These are phyloP conservation scores for Heliocidaris tuberculata DNA, from an alignment of 35 echinoderm and acorn worm species.

Conservation along the genomic window DNA sequence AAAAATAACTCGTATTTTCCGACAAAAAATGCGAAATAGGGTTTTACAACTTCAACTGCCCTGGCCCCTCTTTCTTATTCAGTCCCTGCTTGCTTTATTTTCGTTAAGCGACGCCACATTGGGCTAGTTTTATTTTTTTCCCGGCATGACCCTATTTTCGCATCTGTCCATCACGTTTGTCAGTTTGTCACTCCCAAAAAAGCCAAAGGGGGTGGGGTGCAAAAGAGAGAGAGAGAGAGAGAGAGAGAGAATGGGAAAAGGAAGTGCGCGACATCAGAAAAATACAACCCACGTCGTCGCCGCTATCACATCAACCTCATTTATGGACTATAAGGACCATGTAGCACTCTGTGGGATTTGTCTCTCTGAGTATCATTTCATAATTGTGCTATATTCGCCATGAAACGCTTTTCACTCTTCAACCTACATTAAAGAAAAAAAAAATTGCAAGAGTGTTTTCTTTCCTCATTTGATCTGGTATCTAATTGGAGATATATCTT, in stretches of 20 bases:
- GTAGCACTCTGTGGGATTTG: background rate
- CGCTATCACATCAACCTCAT: background rate
- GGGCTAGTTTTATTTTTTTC: background rate
- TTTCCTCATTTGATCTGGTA: background rate
- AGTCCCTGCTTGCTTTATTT: no score
- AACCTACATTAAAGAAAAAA: background rate
- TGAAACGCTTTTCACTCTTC: background rate
- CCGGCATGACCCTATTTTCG: background rate
- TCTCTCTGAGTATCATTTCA: background rate
- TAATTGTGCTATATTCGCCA: background rate
- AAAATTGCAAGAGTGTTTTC: no score
- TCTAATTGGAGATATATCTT: background rate
- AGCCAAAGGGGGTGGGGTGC: background rate
- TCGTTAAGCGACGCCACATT: no score
- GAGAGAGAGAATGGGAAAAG: background rate
- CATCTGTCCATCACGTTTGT: background rate
- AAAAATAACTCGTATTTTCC: no score
- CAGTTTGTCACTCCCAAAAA: background rate
- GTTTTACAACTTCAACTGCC: no score
- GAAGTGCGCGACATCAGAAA: background rate
- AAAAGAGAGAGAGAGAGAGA: background rate
- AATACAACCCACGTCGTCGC: background rate
- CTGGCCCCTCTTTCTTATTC: no score
- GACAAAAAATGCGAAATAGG: no score
- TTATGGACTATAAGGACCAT: background rate